Conservation (phyloP, 2,113 vertebrate genomes). For the Lipophrys pholis region DNA sequence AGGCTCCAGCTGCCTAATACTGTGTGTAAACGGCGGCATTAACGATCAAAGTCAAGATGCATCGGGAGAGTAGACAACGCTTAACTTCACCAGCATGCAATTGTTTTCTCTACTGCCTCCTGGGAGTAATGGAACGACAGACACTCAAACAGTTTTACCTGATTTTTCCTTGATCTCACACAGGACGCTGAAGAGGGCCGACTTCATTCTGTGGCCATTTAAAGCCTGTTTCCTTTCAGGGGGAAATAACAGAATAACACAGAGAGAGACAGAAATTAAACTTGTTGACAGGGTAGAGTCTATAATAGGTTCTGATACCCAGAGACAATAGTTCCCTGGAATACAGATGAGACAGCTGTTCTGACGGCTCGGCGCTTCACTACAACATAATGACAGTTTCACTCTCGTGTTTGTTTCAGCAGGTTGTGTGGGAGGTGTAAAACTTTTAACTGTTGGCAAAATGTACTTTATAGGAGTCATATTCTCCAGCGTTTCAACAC, state of each 20-base stretch:
- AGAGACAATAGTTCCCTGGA: neutral
- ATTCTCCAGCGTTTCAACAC: too few relatives aligned
- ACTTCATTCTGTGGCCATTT: constrained; percentile 87
- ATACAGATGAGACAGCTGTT: neutral
- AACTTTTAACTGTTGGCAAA: too few relatives aligned
- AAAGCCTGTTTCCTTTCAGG: constrained; percentile 82
- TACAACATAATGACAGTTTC: neutral
- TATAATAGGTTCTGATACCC: neutral
- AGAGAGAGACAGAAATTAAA: constrained; percentile 4
- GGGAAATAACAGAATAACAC: constrained; percentile 9
- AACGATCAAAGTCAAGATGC: neutral
- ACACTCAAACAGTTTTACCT: constrained; percentile 31
- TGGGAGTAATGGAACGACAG: fast-evolving
- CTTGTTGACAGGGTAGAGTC: neutral
- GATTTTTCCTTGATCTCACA: constrained; percentile 81
- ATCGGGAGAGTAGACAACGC: neutral
- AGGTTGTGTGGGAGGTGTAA: too few relatives aligned
- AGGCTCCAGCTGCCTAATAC: too few relatives aligned
- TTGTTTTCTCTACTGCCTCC: neutral
- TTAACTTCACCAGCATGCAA: neutral
- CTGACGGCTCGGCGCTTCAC: neutral
- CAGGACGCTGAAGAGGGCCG: constrained; percentile 85
- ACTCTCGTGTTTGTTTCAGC: too few relatives aligned
- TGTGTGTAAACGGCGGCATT: neutral
- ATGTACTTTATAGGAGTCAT: too few relatives aligned